A percentile compares a stretch with the other conserved stretches of the same genome.
phyloP scores from a whole-genome alignment of 1,140 invertebrate genomes.

The Wasmannia auropunctata region DNA sequence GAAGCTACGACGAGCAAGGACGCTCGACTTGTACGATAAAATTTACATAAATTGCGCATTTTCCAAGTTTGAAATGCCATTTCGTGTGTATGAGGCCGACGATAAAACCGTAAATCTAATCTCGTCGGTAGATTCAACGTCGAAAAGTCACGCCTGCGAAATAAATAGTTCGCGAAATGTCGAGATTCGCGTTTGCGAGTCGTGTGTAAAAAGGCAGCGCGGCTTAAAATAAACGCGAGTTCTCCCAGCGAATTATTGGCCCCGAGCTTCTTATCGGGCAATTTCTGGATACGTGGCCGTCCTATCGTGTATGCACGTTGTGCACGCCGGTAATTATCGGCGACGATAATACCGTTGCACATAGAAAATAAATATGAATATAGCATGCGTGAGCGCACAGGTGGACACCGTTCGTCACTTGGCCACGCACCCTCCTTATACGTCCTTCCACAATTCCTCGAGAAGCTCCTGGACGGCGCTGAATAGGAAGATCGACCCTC shows the following conservation, averaged over 20 bases:
- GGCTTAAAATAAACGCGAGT: constrained; percentile 31
- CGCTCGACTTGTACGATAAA: neutral
- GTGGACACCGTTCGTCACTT: constrained; percentile 70
- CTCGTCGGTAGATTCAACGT: neutral
- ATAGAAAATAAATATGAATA: constrained; percentile 80
- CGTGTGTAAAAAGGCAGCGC: constrained; percentile 41
- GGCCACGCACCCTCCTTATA: constrained; percentile 40
- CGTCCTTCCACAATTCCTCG: constrained; percentile 15
- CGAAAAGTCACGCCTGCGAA: neutral
- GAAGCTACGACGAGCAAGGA: constrained; percentile 32
- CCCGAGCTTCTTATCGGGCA: constrained; percentile 74
- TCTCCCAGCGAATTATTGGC: constrained; percentile 70
- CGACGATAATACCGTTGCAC: constrained; percentile 77
- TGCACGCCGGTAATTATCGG: constrained; percentile 79
- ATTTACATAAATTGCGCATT: constrained; percentile 28
- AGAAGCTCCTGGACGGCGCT: neutral
- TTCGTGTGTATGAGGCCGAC: neutral
- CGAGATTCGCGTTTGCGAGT: neutral
- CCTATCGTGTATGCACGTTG: constrained; percentile 79
- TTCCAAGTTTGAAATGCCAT: neutral
- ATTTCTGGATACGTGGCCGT: constrained; percentile 77
- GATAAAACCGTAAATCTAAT: constrained; percentile 8
- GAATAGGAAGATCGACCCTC: neutral
- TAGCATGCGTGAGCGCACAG: constrained; percentile 75
- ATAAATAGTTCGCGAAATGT: constrained; percentile 19